A percentile compares a stretch with the other conserved stretches of the same genome.
These are phyloP conservation scores for Carcharodon carcharias DNA, from an alignment of 2,797 vertebrate genomes.

Conservation along the genomic window DNA sequence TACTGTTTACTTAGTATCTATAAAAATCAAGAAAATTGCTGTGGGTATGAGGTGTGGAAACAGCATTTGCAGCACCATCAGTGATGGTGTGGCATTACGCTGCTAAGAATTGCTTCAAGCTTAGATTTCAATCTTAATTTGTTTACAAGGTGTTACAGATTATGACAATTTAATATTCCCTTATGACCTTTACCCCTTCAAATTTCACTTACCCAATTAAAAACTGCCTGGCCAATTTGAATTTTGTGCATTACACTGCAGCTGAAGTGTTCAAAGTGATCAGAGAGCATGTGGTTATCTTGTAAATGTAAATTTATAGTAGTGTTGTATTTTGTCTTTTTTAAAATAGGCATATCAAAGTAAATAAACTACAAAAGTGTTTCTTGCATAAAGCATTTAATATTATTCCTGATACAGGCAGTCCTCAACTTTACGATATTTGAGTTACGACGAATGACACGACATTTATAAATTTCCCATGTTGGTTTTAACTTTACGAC, in stretches of 20 bases:
- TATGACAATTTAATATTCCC: background rate
- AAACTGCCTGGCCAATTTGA: background rate
- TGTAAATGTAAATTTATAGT: background rate
- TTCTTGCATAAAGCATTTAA: background rate
- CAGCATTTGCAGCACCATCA: background rate
- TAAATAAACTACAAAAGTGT: background rate
- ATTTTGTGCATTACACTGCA: background rate
- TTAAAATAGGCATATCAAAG: background rate
- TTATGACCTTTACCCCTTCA: background rate
- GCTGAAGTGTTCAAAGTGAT: background rate
- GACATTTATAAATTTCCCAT: too few species aligned
- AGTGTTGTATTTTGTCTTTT: background rate
- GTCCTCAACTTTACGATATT: too few species aligned
- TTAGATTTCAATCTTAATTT: background rate
- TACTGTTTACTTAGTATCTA: background rate
- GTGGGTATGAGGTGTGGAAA: background rate
- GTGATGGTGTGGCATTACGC: background rate
- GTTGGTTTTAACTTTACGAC: too few species aligned
- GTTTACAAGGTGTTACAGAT: background rate
- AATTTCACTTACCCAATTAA: background rate
- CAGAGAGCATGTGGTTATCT: background rate
- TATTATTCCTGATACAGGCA: too few species aligned
- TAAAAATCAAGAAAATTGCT: background rate
- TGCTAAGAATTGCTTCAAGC: background rate
- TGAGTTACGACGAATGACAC: too few species aligned